Conservation (phyloP, 2,888 invertebrate genomes). For the Syritta pipiens region DNA sequence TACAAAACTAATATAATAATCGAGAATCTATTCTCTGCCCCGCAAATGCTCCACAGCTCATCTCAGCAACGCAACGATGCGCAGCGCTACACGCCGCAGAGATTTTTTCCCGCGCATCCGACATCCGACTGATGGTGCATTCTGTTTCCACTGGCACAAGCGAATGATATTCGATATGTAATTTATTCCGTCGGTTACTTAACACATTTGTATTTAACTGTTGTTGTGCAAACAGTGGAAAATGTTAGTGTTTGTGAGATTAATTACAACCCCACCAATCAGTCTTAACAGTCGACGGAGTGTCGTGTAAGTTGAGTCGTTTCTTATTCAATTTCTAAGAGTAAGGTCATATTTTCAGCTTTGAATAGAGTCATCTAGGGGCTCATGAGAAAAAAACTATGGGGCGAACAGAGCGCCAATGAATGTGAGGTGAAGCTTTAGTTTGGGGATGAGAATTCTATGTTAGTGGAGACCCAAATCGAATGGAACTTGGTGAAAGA, state of each 20-base stretch:
- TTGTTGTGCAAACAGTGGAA: constrained; percentile 23
- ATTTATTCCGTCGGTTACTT: constrained; percentile 5
- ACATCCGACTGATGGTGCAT: neutral
- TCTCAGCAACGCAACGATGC: too few species aligned
- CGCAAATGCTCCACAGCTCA: too few species aligned
- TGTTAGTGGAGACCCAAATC: neutral
- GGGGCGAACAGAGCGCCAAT: neutral
- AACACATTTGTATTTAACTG: constrained; percentile 23
- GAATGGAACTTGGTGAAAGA: neutral
- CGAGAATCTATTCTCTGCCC: too few species aligned
- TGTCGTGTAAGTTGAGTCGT: too few species aligned
- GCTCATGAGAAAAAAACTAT: neutral
- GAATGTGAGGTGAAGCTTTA: neutral
- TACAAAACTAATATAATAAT: too few species aligned
- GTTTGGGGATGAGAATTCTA: neutral
- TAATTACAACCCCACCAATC: constrained; percentile 5
- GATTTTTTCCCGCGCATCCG: too few species aligned
- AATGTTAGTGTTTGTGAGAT: neutral
- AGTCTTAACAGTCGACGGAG: too few species aligned
- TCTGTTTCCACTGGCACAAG: neutral
- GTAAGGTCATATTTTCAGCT: too few species aligned
- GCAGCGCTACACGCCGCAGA: too few species aligned
- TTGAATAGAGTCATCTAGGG: neutral
- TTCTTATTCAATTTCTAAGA: too few species aligned
- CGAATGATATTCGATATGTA: constrained; percentile 14